Conservation (phyloP, 2,113 vertebrate genomes). For the Phoenicopterus ruber region DNA sequence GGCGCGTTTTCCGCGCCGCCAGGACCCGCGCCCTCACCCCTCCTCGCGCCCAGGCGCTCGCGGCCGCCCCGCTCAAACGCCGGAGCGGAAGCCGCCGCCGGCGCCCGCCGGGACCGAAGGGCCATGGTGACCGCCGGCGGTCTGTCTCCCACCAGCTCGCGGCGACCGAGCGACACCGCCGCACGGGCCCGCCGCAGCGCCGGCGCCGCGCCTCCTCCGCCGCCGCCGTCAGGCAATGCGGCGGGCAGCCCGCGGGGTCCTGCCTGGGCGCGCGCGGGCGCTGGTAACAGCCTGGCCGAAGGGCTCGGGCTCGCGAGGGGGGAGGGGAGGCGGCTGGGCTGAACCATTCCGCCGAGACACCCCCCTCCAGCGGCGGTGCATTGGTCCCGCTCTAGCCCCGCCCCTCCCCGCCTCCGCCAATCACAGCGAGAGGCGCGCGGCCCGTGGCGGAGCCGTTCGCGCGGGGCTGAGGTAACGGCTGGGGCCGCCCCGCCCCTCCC, state of each 20-base stretch:
- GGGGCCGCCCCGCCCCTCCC: background rate
- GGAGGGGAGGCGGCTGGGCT: background rate
- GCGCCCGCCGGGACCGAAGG: rapidly evolving
- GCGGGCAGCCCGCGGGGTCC: background rate
- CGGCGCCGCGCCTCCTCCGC: rapidly evolving
- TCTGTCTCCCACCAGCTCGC: background rate
- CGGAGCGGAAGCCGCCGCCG: background rate
- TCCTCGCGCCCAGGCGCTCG: background rate
- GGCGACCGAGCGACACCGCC: background rate
- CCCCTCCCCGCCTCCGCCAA: background rate
- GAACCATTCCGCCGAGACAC: background rate
- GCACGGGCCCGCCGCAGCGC: too few species aligned
- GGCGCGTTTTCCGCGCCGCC: constrained; percentile 7
- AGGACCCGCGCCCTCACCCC: background rate
- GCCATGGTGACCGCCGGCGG: too few species aligned
- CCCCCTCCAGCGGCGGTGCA: background rate
- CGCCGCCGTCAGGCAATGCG: background rate
- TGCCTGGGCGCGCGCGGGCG: constrained; percentile 5
- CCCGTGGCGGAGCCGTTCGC: background rate
- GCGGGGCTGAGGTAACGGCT: background rate
- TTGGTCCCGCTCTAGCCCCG: background rate
- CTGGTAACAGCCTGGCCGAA: constrained; percentile 25
- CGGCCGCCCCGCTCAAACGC: background rate
- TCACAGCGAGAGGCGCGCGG: background rate
- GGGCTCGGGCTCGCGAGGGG: background rate